Conservation (phyloP, 2,888 invertebrate species). For the Drosophila mercatorum region DNA sequence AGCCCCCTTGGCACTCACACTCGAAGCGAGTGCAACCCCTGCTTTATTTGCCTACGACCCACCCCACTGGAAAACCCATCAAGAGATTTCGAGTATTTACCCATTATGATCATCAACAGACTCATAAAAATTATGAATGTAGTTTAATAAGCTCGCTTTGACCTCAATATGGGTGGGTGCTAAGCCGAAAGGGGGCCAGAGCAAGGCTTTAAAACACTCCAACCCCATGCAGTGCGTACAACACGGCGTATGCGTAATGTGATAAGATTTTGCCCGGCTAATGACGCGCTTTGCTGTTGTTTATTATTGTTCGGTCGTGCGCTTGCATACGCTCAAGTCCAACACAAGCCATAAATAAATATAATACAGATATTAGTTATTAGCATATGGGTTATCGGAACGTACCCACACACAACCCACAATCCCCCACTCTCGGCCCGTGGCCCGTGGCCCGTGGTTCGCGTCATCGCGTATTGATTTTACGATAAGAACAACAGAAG, state of each 20-base stretch:
- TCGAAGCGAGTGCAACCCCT: constrained; percentile 33
- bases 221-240: constrained; percentile 7
- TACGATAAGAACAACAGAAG: constrained; percentile 55
- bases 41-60: constrained; percentile 29
- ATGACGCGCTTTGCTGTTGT: constrained; percentile 59
- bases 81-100: constrained; percentile 44
- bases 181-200: background rate
- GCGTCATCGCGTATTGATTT: constrained; percentile 76
- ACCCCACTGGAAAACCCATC: constrained; percentile 16
- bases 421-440: background rate
- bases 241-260: constrained; percentile 76
- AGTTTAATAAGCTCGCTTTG: constrained; percentile 68
- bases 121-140: constrained; percentile 70
- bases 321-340: constrained; percentile 61
- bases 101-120: constrained; percentile 39
- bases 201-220: constrained; percentile 33
- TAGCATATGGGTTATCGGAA: constrained; percentile 74
- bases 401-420: constrained; percentile 9
- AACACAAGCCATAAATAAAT: constrained; percentile 76
- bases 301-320: constrained; percentile 44
- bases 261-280: constrained; percentile 66
- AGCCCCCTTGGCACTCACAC: background rate
- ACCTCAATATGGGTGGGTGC: constrained; percentile 53
- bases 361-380: constrained; percentile 77
- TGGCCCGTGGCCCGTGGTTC: constrained; percentile 18